A percentile compares a stretch with the other conserved stretches of the same genome.
phyloP scores from a whole-genome alignment of 1,140 invertebrate species.

The Portunus trituberculatus region DNA sequence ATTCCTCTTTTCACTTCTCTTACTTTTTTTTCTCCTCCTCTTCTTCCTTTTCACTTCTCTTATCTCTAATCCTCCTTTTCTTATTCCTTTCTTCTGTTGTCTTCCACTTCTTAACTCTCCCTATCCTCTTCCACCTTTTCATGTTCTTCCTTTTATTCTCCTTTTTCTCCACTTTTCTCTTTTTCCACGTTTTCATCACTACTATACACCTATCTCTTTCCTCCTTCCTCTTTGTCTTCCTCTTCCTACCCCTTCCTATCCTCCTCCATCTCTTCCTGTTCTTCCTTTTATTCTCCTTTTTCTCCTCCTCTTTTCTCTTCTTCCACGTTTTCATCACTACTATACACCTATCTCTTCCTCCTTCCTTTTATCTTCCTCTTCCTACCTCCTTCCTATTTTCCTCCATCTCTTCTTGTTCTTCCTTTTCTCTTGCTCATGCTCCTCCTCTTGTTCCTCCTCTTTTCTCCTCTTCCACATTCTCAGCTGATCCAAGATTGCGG shows the following conservation, averaged over 20 bases:
- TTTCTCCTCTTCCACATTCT: conserved; percentile 38
- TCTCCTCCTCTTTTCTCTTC: not conserved
- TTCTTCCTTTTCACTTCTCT: no score
- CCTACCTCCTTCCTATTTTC: not conserved
- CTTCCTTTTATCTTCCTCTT: not conserved
- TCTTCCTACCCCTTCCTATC: not conserved
- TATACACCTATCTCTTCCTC: not conserved
- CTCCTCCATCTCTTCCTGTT: not conserved
- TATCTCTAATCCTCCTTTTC: no score
- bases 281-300: conserved; percentile 6
- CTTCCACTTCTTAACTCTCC: not conserved
- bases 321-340: not conserved
- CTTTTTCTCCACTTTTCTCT: not conserved
- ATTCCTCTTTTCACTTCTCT: no score
- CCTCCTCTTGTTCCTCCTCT: not conserved
- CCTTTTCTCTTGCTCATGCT: not conserved
- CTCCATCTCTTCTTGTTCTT: not conserved
- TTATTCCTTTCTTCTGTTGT: not conserved
- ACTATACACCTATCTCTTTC: not conserved
- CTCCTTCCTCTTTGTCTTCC: not conserved
- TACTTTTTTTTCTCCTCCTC: no score
- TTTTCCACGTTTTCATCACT: not conserved
- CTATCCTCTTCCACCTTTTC: no score
- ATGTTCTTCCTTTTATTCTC: not conserved
- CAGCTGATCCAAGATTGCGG: conserved; percentile 22